Evolutionary conservation across 2,113 vertebrate species (phyloP).

Genomic region (Ceyx melanurus): DNA sequence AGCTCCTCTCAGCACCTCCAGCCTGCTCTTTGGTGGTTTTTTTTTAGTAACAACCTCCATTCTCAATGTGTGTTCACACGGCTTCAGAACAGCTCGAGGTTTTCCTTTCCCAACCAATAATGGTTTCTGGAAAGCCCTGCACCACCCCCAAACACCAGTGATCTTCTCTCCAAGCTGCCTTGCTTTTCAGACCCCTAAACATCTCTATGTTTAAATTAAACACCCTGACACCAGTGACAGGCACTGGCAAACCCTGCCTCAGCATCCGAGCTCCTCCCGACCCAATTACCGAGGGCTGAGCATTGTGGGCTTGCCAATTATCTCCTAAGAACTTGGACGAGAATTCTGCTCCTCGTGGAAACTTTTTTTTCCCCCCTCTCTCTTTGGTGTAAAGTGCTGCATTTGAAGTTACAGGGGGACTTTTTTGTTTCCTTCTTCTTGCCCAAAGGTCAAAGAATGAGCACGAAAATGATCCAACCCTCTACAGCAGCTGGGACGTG

Average conservation of each 20-base stretch:
- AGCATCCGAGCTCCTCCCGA: neutral
- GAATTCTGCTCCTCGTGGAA: conserved; percentile 13
- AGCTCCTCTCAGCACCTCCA: neutral
- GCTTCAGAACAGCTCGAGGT: neutral
- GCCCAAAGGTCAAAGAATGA: conserved; percentile 39
- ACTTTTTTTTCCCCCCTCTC: neutral
- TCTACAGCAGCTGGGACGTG: neutral
- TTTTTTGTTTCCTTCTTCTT: neutral
- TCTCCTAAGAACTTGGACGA: neutral
- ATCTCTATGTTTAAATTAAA: neutral
- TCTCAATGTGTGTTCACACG: neutral
- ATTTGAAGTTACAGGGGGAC: conserved; percentile 13
- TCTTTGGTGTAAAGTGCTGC: neutral
- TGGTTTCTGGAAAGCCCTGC: neutral
- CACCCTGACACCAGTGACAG: neutral
- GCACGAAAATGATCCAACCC: neutral
- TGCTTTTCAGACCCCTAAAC: neutral
- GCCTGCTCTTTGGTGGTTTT: neutral
- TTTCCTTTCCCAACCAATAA: neutral
- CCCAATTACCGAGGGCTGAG: neutral
- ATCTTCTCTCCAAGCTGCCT: neutral
- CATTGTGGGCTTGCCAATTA: neutral
- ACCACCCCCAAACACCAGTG: neutral
- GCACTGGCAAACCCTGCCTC: neutral
- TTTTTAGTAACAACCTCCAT: neutral